A percentile compares a stretch with the other conserved stretches of the same genome.
Conservation (phyloP, 2,797 vertebrate species). For the Sebastiscus albofasciatus region DNA sequence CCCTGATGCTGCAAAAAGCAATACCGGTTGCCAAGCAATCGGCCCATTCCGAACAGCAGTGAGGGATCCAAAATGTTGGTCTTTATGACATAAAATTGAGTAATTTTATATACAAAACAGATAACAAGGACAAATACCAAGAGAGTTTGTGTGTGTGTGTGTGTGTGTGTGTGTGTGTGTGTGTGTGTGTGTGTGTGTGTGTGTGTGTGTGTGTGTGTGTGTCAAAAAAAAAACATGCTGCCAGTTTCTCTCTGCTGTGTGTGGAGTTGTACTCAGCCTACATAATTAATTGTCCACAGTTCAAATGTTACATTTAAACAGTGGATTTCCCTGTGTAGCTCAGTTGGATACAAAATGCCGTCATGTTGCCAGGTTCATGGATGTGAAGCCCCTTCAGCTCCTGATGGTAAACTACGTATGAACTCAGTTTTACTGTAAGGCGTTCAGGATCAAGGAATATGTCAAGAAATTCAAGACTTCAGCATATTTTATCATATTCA, state of each 20-base stretch:
- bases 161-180: not conserved
- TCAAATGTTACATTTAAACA: slow-evolving; percentile 40
- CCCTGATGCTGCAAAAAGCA: too few relatives aligned
- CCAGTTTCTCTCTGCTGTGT: not conserved
- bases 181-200: not conserved
- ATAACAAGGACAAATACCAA: not conserved
- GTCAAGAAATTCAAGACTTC: not conserved
- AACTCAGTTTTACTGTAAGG: not conserved
- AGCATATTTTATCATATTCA: not conserved
- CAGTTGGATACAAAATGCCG: not conserved
- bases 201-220: not conserved
- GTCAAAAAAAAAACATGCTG: not conserved
- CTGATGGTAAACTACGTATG: not conserved
- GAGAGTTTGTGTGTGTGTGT: not conserved
- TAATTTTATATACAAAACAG: not conserved
- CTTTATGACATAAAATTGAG: not conserved
- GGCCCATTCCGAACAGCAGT: too few relatives aligned
- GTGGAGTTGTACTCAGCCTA: slow-evolving; percentile 15
- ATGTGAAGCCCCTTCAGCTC: slow-evolving; percentile 2
- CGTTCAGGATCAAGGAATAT: not conserved
- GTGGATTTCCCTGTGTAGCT: not conserved
- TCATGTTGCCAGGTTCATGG: not conserved
- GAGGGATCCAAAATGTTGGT: not conserved
- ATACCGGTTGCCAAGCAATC: too few relatives aligned
- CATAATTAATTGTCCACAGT: slow-evolving; percentile 45